phyloP scores from a whole-genome alignment of 2,797 vertebrate genomes.

The Rhinoraja longicauda region DNA sequence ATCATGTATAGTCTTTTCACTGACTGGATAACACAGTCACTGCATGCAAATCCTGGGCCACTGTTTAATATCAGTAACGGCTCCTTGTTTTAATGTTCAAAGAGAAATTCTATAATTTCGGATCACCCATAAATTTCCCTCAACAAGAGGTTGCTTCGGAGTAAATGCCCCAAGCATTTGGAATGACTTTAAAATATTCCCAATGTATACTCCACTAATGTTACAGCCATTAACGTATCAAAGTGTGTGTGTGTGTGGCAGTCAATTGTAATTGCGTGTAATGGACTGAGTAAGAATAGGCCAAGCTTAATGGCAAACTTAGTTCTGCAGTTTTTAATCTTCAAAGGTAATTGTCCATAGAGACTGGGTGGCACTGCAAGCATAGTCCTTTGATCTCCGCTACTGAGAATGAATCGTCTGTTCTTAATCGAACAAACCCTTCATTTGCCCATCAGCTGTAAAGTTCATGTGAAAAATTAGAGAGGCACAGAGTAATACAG shows the following conservation, averaged over 20 bases:
- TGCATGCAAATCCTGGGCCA: background rate
- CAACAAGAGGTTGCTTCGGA: background rate
- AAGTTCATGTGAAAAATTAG: background rate
- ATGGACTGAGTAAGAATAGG: background rate
- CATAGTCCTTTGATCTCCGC: conserved; percentile 15
- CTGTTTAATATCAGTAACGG: background rate
- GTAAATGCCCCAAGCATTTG: background rate
- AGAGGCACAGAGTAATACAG: too few species aligned
- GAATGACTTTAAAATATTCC: background rate
- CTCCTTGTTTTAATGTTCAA: background rate
- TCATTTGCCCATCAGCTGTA: background rate
- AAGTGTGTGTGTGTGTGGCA: background rate
- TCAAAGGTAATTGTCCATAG: conserved; percentile 12
- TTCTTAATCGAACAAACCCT: background rate
- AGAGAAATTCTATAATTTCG: background rate
- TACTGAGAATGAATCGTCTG: background rate
- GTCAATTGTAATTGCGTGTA: conserved; percentile 1
- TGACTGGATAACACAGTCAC: too few species aligned
- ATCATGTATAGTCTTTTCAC: too few species aligned
- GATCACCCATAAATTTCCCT: background rate
- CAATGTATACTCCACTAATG: background rate
- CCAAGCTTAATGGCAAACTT: background rate
- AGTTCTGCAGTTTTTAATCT: background rate
- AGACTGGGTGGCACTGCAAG: background rate
- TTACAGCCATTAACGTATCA: background rate